phyloP scores from a whole-genome alignment of 2,113 vertebrate genomes.

The Paradisaea rubra region DNA sequence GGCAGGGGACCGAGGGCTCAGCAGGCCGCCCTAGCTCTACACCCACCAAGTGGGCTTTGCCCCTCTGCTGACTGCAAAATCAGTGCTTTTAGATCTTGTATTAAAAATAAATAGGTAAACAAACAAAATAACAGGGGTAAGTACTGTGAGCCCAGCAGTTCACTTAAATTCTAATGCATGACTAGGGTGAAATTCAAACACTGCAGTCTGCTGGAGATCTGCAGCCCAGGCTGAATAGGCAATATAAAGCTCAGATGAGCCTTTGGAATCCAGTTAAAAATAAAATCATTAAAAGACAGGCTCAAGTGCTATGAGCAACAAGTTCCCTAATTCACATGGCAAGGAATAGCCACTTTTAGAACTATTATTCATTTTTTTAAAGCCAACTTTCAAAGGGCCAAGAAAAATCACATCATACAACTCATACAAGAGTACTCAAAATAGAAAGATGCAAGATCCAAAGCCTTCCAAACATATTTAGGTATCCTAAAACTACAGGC shows the following conservation, averaged over 20 bases:
- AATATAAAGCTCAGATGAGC: not conserved
- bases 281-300: not conserved
- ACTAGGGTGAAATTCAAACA: not conserved
- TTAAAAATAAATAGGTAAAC: not conserved
- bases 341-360: not conserved
- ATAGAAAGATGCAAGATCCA: not conserved
- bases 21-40: not conserved
- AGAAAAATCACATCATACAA: not conserved
- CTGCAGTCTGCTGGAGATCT: not conserved
- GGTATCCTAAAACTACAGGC: not conserved
- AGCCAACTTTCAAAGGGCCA: not conserved
- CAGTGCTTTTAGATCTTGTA: not conserved
- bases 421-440: not conserved
- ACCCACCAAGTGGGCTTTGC: not conserved
- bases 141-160: not conserved
- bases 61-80: not conserved
- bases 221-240: not conserved
- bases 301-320: not conserved
- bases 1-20: fast-evolving
- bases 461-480: not conserved
- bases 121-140: not conserved
- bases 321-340: not conserved
- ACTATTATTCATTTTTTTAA: not conserved
- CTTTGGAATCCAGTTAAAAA: not conserved
- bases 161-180: not conserved